phyloP scores from a whole-genome alignment of 2,888 invertebrate species.

The Tanytarsus gracilentus region DNA sequence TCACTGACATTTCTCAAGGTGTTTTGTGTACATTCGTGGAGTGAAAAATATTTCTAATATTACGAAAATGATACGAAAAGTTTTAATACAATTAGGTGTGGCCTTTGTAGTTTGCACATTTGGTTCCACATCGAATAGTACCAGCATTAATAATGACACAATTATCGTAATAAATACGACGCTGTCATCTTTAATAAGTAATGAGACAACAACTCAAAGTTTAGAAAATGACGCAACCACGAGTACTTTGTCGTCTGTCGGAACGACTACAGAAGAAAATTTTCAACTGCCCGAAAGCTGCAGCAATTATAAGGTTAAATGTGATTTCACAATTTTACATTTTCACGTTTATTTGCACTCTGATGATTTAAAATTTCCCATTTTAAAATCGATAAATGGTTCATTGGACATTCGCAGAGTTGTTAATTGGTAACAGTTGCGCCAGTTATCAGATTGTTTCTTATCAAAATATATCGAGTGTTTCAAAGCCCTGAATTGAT shows the following conservation, averaged over 20 bases:
- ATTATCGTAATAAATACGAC: slow-evolving; percentile 4
- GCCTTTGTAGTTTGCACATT: slow-evolving; percentile 4
- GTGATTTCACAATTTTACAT: too few species aligned
- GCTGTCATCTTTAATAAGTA: not conserved
- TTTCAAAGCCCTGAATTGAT: too few species aligned
- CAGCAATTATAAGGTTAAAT: slow-evolving; percentile 19
- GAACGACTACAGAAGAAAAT: not conserved
- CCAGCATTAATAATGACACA: not conserved
- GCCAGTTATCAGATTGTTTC: too few species aligned
- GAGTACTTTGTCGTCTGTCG: not conserved
- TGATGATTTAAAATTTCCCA: not conserved
- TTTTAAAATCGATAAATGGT: not conserved
- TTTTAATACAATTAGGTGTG: slow-evolving; percentile 15
- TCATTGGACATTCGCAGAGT: too few species aligned
- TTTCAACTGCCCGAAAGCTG: slow-evolving; percentile 22
- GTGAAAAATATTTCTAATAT: not conserved
- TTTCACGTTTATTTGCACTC: slow-evolving; percentile 1
- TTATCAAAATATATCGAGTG: too few species aligned
- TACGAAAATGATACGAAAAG: not conserved
- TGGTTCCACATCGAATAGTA: not conserved
- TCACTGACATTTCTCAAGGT: too few species aligned
- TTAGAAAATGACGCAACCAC: not conserved
- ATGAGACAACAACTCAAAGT: slow-evolving; percentile 18
- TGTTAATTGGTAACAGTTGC: too few species aligned
- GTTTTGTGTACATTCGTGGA: too few species aligned